These are phyloP conservation scores for Cynopterus brachyotis DNA, from an alignment of 2,113 vertebrate species.

Conservation along the genomic window DNA sequence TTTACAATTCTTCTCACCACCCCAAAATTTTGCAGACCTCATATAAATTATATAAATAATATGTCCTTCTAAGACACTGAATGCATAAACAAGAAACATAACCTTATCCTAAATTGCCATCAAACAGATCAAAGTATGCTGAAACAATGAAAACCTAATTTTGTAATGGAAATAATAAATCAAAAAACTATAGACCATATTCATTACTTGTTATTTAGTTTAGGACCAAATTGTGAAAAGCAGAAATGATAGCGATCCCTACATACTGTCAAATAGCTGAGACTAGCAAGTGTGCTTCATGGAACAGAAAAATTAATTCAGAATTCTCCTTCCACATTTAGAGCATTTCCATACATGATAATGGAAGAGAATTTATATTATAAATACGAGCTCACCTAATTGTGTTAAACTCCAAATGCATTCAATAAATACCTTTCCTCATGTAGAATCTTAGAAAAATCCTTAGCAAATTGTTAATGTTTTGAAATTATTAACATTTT, in stretches of 20 bases:
- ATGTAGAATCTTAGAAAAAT: neutral
- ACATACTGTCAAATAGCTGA: neutral
- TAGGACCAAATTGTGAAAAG: neutral
- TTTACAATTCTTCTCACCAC: neutral
- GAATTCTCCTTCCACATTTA: neutral
- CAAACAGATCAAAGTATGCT: neutral
- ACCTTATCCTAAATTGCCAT: neutral
- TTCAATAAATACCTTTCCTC: neutral
- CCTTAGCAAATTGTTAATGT: neutral
- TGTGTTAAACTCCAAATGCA: neutral
- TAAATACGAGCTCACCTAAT: neutral
- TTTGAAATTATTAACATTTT: too few species aligned
- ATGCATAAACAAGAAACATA: neutral
- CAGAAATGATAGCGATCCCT: neutral
- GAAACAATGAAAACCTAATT: neutral
- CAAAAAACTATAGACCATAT: neutral
- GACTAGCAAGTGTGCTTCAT: neutral
- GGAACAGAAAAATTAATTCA: neutral
- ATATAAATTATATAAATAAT: neutral
- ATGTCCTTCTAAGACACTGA: neutral
- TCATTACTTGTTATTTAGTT: neutral
- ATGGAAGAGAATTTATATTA: neutral
- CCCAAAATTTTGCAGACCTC: neutral
- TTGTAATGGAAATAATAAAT: neutral
- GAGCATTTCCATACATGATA: neutral